These are phyloP conservation scores for Sebastes trivittatus DNA, from an alignment of 2,797 vertebrate genomes.

Conservation along the genomic window DNA sequence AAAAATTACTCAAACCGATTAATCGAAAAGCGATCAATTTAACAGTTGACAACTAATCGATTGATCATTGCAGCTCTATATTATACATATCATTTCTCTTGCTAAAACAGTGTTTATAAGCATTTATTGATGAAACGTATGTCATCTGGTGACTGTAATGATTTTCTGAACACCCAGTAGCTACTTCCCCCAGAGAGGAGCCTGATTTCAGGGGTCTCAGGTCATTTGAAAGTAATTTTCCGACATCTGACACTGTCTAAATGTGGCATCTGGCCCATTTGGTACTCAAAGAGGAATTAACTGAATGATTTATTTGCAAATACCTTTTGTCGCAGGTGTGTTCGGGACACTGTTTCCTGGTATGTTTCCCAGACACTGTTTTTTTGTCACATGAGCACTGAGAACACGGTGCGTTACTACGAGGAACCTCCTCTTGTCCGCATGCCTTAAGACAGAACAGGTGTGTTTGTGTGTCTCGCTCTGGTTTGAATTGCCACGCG, in stretches of 20 bases:
- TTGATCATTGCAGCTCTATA: no score
- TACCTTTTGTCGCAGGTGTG: slow-evolving; percentile 34
- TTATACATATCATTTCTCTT: not conserved
- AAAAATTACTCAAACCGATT: no score
- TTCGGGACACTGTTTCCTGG: slow-evolving; percentile 26
- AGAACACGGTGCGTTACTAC: slow-evolving; percentile 20
- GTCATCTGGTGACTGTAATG: not conserved
- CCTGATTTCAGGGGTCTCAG: not conserved
- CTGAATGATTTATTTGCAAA: slow-evolving; percentile 11
- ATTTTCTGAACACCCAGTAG: not conserved
- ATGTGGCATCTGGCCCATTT: not conserved
- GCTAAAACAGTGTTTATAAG: accelerated
- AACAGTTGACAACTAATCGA: no score
- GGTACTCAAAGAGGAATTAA: slow-evolving; percentile 31
- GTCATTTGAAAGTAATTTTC: not conserved
- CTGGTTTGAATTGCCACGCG: slow-evolving; percentile 17
- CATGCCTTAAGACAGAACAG: slow-evolving; percentile 65
- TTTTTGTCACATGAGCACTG: slow-evolving; percentile 49
- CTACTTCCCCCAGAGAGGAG: not conserved
- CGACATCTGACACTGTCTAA: not conserved
- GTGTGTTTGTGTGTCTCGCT: slow-evolving; percentile 49
- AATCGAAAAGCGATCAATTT: no score
- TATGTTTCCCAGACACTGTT: slow-evolving; percentile 57
- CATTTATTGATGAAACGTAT: no score
- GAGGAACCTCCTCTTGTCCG: slow-evolving; percentile 54